These are phyloP conservation scores for Stenurella melanura DNA, from an alignment of 2,888 invertebrate species.

Conservation along the genomic window DNA sequence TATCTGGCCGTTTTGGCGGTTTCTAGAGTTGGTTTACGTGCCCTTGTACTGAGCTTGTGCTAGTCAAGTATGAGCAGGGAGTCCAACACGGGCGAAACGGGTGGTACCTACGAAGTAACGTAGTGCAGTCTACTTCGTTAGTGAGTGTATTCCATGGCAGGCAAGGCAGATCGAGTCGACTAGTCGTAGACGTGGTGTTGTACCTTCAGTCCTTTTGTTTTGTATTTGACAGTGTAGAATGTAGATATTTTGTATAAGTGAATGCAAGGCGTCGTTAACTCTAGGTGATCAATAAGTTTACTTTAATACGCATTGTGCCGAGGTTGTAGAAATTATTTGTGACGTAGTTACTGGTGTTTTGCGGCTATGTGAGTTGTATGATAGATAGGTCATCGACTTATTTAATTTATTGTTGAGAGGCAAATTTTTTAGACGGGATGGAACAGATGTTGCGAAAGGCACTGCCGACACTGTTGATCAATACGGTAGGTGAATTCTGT, in stretches of 20 bases:
- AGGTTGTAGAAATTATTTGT: not conserved
- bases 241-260: not conserved
- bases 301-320: not conserved
- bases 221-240: slow-evolving; percentile 2
- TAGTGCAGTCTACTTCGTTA: slow-evolving; percentile 2
- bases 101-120: not conserved
- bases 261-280: not conserved
- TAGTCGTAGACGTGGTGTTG: not conserved
- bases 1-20: slow-evolving; percentile 3
- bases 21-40: not conserved
- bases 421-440: not conserved
- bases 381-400: not conserved
- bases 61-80: not conserved
- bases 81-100: slow-evolving; percentile 4
- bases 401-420: not conserved
- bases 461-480: not conserved
- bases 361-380: not conserved
- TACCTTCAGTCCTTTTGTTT: not conserved
- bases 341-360: not conserved
- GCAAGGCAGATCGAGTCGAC: not conserved
- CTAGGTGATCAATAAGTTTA: not conserved
- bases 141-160: not conserved
- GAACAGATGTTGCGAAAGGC: not conserved
- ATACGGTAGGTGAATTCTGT: not conserved
- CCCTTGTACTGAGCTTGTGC: not conserved